These are phyloP conservation scores for Sebastes ruberrimus DNA, from an alignment of 2,797 vertebrate species.

Conservation along the genomic window DNA sequence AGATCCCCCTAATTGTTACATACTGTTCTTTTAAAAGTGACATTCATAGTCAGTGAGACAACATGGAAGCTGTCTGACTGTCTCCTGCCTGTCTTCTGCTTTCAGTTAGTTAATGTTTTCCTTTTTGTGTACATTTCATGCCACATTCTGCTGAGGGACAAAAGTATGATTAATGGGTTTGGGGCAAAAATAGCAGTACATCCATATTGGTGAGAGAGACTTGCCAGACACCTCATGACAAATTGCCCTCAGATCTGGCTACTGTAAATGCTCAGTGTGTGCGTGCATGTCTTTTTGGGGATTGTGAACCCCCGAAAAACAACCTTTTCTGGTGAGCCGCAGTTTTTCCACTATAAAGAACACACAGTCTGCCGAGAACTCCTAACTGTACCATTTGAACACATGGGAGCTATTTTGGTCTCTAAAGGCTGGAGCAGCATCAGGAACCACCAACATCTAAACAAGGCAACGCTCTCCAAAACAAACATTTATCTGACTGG, in stretches of 20 bases:
- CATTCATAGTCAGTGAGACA: no score
- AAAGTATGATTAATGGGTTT: conserved; percentile 45
- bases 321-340: conserved; percentile 25
- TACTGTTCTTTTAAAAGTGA: not conserved
- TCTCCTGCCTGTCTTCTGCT: conserved; percentile 22
- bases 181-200: conserved; percentile 20
- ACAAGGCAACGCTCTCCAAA: conserved; percentile 62
- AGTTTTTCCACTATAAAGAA: conserved; percentile 54
- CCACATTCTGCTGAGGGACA: conserved; percentile 27
- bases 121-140: conserved; percentile 41
- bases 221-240: conserved; percentile 21
- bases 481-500: conserved; percentile 57
- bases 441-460: conserved; percentile 66
- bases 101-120: conserved; percentile 19
- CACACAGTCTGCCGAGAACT: conserved; percentile 46
- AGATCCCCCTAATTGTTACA: not conserved
- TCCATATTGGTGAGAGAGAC: conserved; percentile 13
- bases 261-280: conserved; percentile 33
- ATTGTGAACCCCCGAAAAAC: conserved; percentile 1
- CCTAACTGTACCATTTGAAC: conserved; percentile 37
- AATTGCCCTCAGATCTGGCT: conserved; percentile 26
- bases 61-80: conserved; percentile 1
- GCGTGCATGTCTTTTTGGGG: not conserved
- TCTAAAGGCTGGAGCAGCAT: conserved; percentile 38
- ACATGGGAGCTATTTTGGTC: conserved; percentile 67